Evolutionary conservation across 1,140 invertebrate genomes (phyloP), one percentile per base, ranked within the genome.

Genomic region (Apis dorsata): DNA sequence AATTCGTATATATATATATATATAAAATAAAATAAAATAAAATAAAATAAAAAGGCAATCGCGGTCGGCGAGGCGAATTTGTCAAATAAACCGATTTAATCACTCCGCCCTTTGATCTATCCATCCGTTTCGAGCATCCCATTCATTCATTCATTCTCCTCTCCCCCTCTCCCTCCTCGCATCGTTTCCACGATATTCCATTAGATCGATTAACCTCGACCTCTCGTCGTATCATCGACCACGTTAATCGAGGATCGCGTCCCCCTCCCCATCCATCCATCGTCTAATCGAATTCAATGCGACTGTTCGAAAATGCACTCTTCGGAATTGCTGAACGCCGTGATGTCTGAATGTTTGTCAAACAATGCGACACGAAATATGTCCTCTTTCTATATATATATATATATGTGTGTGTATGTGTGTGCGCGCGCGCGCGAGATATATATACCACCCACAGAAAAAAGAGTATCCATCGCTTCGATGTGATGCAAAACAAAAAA

Each of bases 261-360:
- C 34, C 34, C 34, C 34, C 5, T 34, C 34, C 34, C 34, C 34
- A 34, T 34, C 53, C n/a, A 19, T 19, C 24, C 34, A 19, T 68
- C 57, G 80, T 68, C 66, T 82, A 80, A 81, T 57, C 76, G 59
- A 55, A 81, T 87, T 66, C 17, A 76, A 84, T 34, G 69, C 59
- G 69, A 69, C 70, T 57, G 34, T 12, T 28, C 24, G 13, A n/a
- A 83, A 86, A 92, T 94, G 93, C 92, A 93, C 93, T 93, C 92
- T 93, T 92, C 89, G 92, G 92, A 91, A 91, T 94, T 93, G 92
- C 88, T 89, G 24, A 55, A 91, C 72, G 87, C 90, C 90, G 92
- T 88, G 91, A 73, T 86, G n/a, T 73, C 90, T 92, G 88, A 88
- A 93, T 93, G 90, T 93, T 92, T 92, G 89, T 93, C 90, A 93